These are phyloP conservation scores for Eucidaris tribuloides DNA, from an alignment of 35 echinoderm and acorn worm genomes.

Conservation along the genomic window DNA sequence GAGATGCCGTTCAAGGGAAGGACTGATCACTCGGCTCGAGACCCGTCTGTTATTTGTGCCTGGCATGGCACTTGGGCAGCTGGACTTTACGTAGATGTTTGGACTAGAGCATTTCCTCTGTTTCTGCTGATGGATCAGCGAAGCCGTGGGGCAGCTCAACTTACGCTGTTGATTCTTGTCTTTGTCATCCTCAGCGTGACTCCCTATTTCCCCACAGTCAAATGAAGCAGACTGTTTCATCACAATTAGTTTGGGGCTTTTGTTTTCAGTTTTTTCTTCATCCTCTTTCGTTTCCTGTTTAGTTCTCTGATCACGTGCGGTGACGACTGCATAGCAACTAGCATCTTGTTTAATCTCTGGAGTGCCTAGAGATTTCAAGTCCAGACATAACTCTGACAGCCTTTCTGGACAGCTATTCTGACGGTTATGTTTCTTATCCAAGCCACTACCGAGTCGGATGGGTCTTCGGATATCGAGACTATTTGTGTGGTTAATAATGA, in stretches of 20 bases:
- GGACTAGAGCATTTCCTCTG: not conserved
- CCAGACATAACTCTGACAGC: not conserved
- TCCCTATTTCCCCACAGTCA: too few relatives aligned
- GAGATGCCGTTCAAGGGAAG: constrained; percentile 1
- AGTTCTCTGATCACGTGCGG: too few relatives aligned
- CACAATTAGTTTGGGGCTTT: too few relatives aligned
- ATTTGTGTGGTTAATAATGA: not conserved
- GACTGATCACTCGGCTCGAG: constrained; percentile 9
- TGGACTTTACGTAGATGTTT: not conserved
- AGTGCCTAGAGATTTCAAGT: too few relatives aligned
- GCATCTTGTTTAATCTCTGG: too few relatives aligned
- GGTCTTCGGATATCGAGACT: too few relatives aligned
- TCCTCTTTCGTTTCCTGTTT: too few relatives aligned
- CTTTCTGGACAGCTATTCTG: not conserved
- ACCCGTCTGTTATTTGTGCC: not conserved
- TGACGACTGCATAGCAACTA: too few relatives aligned
- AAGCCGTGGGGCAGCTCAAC: not conserved
- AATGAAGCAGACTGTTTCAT: too few relatives aligned
- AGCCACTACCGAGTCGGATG: too few relatives aligned
- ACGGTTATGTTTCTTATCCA: not conserved
- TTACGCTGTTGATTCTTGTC: not conserved
- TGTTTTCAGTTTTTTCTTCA: too few relatives aligned
- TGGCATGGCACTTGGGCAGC: not conserved
- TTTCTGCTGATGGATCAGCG: not conserved
- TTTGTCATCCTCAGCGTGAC: too few relatives aligned